Base-by-base conservation (phyloP, 1,140 invertebrate species). In the Brachionus koreanus region DNA sequence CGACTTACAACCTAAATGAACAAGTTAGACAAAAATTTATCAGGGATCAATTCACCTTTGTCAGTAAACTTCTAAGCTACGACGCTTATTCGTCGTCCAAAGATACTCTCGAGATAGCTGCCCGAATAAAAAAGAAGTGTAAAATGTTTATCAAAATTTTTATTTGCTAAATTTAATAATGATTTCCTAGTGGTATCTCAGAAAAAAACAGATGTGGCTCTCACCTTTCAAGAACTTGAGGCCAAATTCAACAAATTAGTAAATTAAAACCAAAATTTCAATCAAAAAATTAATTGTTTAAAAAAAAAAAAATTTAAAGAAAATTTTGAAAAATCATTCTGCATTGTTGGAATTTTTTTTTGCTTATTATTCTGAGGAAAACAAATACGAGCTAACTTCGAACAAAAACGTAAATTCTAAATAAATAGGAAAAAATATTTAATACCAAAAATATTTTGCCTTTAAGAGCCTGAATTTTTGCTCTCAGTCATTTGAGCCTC, bases 241-340 rank as follows among this genome's bases (percentile, higher is more conserved):
- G 29, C 49, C 13, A 79, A 79, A 65, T 65, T 79, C 43, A 61
- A 25, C 19, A 57, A 79, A 79, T 19, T 39, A 39, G 76, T 79
- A 79, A 69, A 16, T 69, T n/a, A 57, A 13, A 13, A 7, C 37
- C 10, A 42, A 69, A 69, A 69, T 37, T 69, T 37, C 3, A 7
- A 39, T 5, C 37, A 1, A 33, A 69, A 37, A 69, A 33, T 5
- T 13, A 37, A n/a, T 39, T 7, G 9, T 69, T 19, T n/a, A 42
- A 39, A 7, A 42, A 13, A 29, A 13, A 29, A 29, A 29, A 29
- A 29, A 2, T 29, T 52, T 57, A 4, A 25, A 79, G 76, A 79
- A 61, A 79, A 79, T 79, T n/a, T 23, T 79, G 5, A 65, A 79
- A 43, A 79, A 79, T 39, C 76, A 57, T 37, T 9, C 35, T 19